Percentiles rank a stretch among this genome's conserved stretches.
These are phyloP conservation scores for Machimus atricapillus DNA, from an alignment of 2,888 invertebrate species.

Conservation along the genomic window DNA sequence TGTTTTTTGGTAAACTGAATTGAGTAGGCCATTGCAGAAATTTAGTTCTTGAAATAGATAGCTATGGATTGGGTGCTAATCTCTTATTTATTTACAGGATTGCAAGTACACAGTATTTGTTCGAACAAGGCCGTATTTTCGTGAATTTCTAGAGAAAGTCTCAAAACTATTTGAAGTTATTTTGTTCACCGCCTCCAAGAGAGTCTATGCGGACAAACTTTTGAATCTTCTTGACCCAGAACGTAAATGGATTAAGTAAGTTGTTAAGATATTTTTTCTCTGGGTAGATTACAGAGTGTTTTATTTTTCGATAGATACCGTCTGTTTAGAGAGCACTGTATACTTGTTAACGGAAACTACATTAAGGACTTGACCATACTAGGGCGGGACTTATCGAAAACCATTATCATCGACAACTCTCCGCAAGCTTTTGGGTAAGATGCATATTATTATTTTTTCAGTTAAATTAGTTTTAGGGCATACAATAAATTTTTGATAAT, in stretches of 20 bases:
- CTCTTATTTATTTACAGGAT: constrained; percentile 74
- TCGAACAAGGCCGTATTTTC: constrained; percentile 88
- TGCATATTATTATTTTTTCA: background rate
- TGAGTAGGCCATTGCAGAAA: background rate
- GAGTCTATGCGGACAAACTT: constrained; percentile 93
- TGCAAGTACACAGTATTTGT: constrained; percentile 87
- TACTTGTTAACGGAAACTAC: constrained; percentile 94
- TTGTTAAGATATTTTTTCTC: background rate
- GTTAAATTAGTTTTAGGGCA: background rate
- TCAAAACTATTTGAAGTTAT: constrained; percentile 91
- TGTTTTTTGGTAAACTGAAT: background rate
- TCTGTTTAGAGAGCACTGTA: constrained; percentile 93
- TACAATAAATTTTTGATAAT: no score
- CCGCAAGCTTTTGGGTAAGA: constrained; percentile 87
- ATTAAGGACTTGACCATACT: constrained; percentile 94
- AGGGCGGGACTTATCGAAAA: constrained; percentile 88
- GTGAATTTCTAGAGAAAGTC: constrained; percentile 89
- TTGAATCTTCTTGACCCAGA: constrained; percentile 90
- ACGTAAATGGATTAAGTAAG: constrained; percentile 76
- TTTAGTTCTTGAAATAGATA: background rate
- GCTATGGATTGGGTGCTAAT: background rate
- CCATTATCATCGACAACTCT: constrained; percentile 87
- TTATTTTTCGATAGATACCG: constrained; percentile 65
- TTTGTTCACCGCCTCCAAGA: constrained; percentile 93
- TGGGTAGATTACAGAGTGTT: background rate